A percentile compares a stretch with the other conserved stretches of the same genome.
phyloP scores from a whole-genome alignment of 2,797 vertebrate genomes.

The Lepus oiostolus region DNA sequence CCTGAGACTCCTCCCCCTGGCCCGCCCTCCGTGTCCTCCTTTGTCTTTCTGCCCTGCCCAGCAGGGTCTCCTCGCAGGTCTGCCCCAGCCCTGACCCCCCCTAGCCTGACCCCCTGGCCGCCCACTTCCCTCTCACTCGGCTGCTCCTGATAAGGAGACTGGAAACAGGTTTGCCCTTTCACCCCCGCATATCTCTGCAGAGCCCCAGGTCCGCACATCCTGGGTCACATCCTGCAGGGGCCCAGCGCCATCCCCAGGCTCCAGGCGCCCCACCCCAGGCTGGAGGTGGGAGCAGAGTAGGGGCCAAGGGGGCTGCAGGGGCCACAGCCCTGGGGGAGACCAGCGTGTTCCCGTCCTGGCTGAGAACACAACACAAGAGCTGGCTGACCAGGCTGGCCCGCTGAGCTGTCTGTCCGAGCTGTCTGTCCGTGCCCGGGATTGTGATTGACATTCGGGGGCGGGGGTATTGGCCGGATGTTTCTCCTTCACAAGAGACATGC shows the following conservation, averaged over 20 bases:
- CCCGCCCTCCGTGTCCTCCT: not conserved
- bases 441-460: conserved; percentile 78
- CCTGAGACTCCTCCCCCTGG: not conserved
- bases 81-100: conserved; percentile 82
- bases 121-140: conserved; percentile 83
- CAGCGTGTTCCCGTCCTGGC: not conserved
- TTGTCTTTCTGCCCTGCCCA: conserved; percentile 68
- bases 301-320: not conserved
- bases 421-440: not conserved
- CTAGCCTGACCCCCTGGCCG: conserved; percentile 72
- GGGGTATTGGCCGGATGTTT: conserved; percentile 81
- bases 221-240: conserved; percentile 78
- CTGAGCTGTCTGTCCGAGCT: not conserved
- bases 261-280: not conserved
- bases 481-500: conserved; percentile 79
- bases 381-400: not conserved
- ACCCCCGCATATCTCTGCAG: conserved; percentile 81
- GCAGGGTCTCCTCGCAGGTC: conserved; percentile 51
- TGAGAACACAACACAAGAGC: not conserved
- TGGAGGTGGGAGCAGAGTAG: not conserved
- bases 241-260: not conserved
- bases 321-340: not conserved
- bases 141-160: conserved; percentile 88
- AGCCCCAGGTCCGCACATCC: conserved; percentile 79
- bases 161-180: conserved; percentile 90